Evolutionary conservation across 2,797 vertebrate genomes (phyloP).

Genomic region (Chiroxiphia lanceolata): DNA sequence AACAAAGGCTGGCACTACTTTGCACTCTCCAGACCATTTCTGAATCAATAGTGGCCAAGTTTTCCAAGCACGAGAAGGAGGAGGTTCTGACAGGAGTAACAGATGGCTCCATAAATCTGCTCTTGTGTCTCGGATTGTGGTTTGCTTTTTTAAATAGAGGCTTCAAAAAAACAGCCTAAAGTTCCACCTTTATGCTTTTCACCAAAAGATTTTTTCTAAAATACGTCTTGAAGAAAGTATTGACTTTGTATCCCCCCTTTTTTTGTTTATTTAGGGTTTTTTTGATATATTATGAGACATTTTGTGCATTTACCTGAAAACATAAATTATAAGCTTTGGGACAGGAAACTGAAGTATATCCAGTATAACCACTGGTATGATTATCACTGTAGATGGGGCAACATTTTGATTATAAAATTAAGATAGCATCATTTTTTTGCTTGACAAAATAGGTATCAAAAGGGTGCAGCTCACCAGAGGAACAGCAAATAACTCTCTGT

Average conservation of each 20-base stretch:
- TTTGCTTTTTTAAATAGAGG: neutral
- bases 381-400: neutral
- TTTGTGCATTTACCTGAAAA: neutral
- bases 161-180: neutral
- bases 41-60: neutral
- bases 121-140: neutral
- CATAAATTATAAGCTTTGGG: neutral
- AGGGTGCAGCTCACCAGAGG: neutral
- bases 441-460: neutral
- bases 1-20: neutral
- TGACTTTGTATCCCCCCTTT: neutral
- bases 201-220: neutral
- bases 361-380: fast-evolving
- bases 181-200: neutral
- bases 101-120: neutral
- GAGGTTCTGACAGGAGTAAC: neutral
- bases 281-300: neutral
- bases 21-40: neutral
- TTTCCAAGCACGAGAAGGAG: fast-evolving
- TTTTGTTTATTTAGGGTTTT: neutral
- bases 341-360: neutral
- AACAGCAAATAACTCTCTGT: neutral
- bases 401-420: neutral
- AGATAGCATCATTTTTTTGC: neutral
- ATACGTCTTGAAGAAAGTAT: neutral